Conservation (phyloP, 2,113 vertebrate species). For the Empidonax traillii region DNA sequence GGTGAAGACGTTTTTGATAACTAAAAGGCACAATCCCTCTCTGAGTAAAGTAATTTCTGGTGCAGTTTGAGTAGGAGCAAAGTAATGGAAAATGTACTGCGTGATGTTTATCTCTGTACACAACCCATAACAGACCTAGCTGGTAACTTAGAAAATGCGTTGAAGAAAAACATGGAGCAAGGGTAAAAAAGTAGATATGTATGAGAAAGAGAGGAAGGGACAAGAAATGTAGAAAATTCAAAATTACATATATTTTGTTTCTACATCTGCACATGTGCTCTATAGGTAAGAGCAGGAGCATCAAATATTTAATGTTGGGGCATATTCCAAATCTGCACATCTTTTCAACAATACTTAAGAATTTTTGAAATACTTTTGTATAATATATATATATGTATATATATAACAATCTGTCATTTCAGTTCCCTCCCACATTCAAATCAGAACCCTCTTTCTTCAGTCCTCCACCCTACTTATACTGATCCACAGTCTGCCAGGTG, state of each 20-base stretch:
- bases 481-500: neutral
- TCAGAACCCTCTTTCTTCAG: neutral
- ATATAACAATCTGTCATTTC: neutral
- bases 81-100: neutral
- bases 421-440: neutral
- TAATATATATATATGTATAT: too few species aligned
- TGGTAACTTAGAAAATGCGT: neutral
- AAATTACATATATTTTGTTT: neutral
- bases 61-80: neutral
- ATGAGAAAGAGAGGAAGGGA: neutral
- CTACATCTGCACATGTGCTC: neutral
- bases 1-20: neutral
- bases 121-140: neutral
- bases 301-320: neutral
- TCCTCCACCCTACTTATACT: fast-evolving
- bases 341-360: neutral
- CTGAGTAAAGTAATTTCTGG: neutral
- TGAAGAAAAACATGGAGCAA: neutral
- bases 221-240: neutral
- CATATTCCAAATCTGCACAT: neutral
- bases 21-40: neutral
- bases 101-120: neutral
- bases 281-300: neutral
- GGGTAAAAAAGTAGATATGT: neutral
- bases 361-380: too few species aligned